Evolutionary conservation across 1,140 invertebrate species (phyloP), one percentile per base, ranked within the genome.

Genomic region (Eriocheir sinensis): DNA sequence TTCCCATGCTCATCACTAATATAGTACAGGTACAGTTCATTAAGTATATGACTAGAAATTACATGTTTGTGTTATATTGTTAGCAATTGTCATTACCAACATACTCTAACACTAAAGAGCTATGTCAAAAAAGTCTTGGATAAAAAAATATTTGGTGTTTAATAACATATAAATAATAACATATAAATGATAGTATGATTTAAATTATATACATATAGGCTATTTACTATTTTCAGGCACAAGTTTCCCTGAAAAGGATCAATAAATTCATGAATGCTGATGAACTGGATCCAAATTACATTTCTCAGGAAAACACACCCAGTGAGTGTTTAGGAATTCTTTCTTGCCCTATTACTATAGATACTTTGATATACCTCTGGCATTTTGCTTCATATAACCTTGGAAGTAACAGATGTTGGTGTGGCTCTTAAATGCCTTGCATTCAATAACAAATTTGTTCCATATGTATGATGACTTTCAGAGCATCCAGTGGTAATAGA

Each of bases 241-340:
- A 60, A 72, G 95, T 95, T 34, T 95, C 95, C 2, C 72, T 95
- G 60, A 95, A 93, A 40, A 88, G 95, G n/a, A 98, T 99, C 95
- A 99, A 99, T 96, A 98, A 98, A 97, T 99, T 99, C 97, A 98
- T 99, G 98, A 99, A 98, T 96, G 97, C 97, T 91, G 98, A 99
- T 96, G 98, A 99, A 97, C 96, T 99, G 88, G 98, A 98, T 97
- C 97, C 98, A n/a, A 97, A 97, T 95, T 98, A 97, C 96, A 98
- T 99, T 0, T 97, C 97, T 89, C 98, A 98, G 96, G 98, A 98
- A 96, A 95, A 97, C 60, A 97, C 97, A 95, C 98, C 98, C 97
- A 97, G 98, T 96, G 94, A 96, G 94, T 95, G 30, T 38, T 12
- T 27, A 27, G 44, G 0, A 9, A 36, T 79, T 41, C 9, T 4